Percentiles rank a stretch among this genome's conserved stretches.
Conservation (phyloP, 2,797 vertebrate species). For the Epinephelus malabaricus region DNA sequence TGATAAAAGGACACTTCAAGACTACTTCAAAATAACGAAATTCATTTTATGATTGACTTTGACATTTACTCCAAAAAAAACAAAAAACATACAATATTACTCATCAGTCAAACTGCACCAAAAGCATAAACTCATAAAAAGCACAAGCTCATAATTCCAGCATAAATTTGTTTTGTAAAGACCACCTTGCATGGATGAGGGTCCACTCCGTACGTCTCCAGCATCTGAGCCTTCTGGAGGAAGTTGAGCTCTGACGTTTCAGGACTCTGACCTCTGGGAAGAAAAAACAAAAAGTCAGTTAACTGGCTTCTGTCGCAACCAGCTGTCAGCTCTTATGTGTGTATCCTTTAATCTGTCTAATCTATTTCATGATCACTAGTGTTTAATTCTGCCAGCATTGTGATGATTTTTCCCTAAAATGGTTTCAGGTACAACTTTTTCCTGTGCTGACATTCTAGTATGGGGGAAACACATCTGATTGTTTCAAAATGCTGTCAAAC, state of each 20-base stretch:
- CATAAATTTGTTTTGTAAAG: not conserved
- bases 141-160: not conserved
- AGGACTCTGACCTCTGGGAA: constrained; percentile 91
- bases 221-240: constrained; percentile 95
- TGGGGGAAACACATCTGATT: not conserved
- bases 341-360: not conserved
- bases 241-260: constrained; percentile 97
- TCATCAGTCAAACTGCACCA: not conserved
- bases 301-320: not conserved
- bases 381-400: not conserved
- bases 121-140: not conserved
- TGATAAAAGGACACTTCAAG: not conserved
- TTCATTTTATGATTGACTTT: not conserved
- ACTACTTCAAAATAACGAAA: not conserved
- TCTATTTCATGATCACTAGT: not conserved
- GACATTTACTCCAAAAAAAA: not conserved
- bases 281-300: constrained; percentile 4
- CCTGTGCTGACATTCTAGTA: not conserved
- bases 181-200: constrained; percentile 98
- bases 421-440: not conserved
- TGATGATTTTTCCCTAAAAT: not conserved
- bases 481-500: not conserved
- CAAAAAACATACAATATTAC: not conserved
- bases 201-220: constrained; percentile 98
- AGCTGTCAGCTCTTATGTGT: not conserved